Base-by-base conservation (phyloP, 2,888 invertebrate genomes). In the Drosophila pseudotalamancana region DNA sequence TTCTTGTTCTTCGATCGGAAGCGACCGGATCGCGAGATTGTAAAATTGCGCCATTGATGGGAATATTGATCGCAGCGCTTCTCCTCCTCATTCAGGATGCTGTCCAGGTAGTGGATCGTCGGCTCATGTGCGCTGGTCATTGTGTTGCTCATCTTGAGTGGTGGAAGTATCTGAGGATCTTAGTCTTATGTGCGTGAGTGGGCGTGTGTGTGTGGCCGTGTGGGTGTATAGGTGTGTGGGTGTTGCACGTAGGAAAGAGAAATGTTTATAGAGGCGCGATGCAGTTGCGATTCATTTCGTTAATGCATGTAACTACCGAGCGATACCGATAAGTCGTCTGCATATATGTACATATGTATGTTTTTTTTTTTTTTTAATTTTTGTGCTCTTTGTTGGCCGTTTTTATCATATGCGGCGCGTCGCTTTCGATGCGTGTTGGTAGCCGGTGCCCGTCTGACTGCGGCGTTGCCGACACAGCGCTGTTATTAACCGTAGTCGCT, bases 21-120 rank as follows among this genome's bases (percentile, higher is more conserved):
- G 72, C 93, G 91, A 3, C 94, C 94, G 27, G 94, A 94, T 61
- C 94, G 90, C 0, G 94, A 94, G 72, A 94, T 93, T n/a, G 94
- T 93, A 79, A 89, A 90, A 77, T 90, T 90, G 48, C 91, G 87
- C 84, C 90, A 89, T 66, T 90, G 90, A 69, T 91, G 90, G 63
- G 88, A 84, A 54, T 89, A 90, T 55, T 91, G 72, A 74, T 72
- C 90, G 55, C 90, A 88, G 11, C 91, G 89, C 63, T 82, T 88
- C 68, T 91, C 90, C 71, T 91, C 90, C 71, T 90, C 91, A 43
- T 88, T 89, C 66, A 91, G 77, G 57, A 91, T 88, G 69, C 89
- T 90, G 67, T 91, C 90, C 88, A 91, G 72, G 65, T 89, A 91
- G 69, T 88, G 88, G n/a, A 91, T 90, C 46, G 90, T 77, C 70